Evolutionary conservation across 2,113 vertebrate genomes (phyloP).

Genomic region (Dicrurus megarhynchus): DNA sequence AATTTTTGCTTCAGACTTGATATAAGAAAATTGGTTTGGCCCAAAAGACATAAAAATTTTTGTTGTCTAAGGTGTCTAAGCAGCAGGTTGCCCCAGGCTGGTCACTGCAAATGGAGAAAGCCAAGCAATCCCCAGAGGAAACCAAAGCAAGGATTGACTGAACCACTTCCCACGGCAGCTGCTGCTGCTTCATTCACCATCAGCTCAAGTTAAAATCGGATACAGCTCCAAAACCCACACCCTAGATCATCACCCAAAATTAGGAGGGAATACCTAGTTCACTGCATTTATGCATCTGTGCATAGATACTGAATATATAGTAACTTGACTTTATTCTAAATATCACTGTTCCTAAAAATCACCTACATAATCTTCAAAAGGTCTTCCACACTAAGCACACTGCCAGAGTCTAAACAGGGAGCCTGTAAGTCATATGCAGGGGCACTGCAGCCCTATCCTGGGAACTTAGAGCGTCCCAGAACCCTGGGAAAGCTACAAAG

Average conservation of each 20-base stretch:
- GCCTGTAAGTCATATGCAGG: background rate
- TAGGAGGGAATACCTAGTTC: no score
- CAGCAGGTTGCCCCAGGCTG: background rate
- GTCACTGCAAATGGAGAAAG: background rate
- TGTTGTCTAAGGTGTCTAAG: background rate
- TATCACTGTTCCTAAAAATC: background rate
- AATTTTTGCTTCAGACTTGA: background rate
- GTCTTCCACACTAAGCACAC: background rate
- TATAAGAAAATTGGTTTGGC: background rate
- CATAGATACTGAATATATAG: rapidly evolving
- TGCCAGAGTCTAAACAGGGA: background rate
- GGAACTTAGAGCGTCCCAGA: background rate
- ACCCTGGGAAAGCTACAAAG: background rate
- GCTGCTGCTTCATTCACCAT: background rate
- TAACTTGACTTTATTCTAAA: background rate
- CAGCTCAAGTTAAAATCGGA: background rate
- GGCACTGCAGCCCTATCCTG: background rate
- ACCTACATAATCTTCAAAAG: background rate
- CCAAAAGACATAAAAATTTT: background rate
- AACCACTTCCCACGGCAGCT: background rate
- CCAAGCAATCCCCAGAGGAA: background rate
- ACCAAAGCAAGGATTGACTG: background rate
- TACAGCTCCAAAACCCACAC: background rate
- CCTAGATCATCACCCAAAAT: background rate
- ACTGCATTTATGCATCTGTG: rapidly evolving